These are phyloP conservation scores for Thymelicus lineola DNA, from an alignment of 2,888 invertebrate genomes.

Conservation along the genomic window DNA sequence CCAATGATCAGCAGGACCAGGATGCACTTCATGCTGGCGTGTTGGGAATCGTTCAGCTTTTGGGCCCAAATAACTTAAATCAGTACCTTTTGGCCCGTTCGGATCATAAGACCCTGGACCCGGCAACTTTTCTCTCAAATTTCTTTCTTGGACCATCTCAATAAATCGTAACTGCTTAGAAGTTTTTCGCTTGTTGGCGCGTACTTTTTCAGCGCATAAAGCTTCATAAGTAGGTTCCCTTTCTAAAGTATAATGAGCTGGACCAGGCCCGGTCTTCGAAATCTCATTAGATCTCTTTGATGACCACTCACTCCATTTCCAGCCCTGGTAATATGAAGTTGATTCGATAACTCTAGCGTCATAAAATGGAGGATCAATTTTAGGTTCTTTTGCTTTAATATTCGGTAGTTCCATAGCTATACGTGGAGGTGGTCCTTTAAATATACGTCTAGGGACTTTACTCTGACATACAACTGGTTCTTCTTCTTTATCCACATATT, in stretches of 20 bases:
- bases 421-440: conserved; percentile 59
- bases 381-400: conserved; percentile 40
- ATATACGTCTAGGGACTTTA: conserved; percentile 56
- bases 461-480: conserved; percentile 57
- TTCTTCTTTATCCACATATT: conserved; percentile 38
- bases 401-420: conserved; percentile 48
- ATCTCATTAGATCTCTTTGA: conserved; percentile 50
- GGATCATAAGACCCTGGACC: conserved; percentile 68
- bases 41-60: conserved; percentile 59
- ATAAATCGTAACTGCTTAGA: conserved; percentile 68
- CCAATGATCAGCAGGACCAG: conserved; percentile 66
- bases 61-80: conserved; percentile 56
- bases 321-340: conserved; percentile 68
- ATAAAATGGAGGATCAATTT: conserved; percentile 63
- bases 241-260: conserved; percentile 61
- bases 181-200: conserved; percentile 59
- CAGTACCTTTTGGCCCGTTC: conserved; percentile 51
- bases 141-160: conserved; percentile 64
- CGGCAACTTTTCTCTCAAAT: conserved; percentile 60
- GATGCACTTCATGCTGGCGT: conserved; percentile 48
- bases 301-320: conserved; percentile 74
- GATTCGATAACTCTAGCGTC: conserved; percentile 58
- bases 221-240: conserved; percentile 48
- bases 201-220: conserved; percentile 63
- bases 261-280: conserved; percentile 59